Evolutionary conservation across 2,888 invertebrate species (phyloP).

Genomic region (Drosophila siamana): DNA sequence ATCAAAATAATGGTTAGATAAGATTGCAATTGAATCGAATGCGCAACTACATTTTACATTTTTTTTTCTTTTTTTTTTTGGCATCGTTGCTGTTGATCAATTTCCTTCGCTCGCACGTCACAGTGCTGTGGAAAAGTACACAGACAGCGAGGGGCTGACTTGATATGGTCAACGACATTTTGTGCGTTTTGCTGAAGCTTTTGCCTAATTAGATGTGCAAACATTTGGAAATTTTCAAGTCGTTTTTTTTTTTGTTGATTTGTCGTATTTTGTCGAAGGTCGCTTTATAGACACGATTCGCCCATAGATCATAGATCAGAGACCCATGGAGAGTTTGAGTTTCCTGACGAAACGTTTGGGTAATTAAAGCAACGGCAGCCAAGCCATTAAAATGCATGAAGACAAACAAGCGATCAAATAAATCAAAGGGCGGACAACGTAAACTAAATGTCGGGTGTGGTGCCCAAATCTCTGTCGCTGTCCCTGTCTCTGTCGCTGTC

Average conservation of each 20-base stretch:
- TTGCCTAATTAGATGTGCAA: conserved; percentile 45
- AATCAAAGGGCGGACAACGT: conserved; percentile 43
- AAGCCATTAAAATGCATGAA: conserved; percentile 68
- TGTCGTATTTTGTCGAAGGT: conserved; percentile 26
- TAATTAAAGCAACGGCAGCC: conserved; percentile 62
- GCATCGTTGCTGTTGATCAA: background rate
- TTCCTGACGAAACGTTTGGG: conserved; percentile 41
- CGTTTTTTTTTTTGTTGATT: background rate
- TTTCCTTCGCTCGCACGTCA: background rate
- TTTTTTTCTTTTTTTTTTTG: no score
- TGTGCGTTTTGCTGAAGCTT: conserved; percentile 5
- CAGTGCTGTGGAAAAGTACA: conserved; percentile 8
- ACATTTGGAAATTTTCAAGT: conserved; percentile 29
- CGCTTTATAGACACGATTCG: conserved; percentile 13
- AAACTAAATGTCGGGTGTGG: background rate
- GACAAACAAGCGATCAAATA: conserved; percentile 53
- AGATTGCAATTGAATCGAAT: background rate
- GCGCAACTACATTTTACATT: no score
- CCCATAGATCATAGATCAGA: conserved; percentile 39
- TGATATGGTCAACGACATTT: conserved; percentile 1
- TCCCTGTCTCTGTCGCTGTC: background rate
- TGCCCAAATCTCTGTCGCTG: background rate
- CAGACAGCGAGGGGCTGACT: background rate
- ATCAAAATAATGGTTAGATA: background rate
- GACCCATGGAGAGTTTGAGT: conserved; percentile 1